These are phyloP conservation scores for Alosa sapidissima DNA, from an alignment of 2,797 vertebrate genomes.

Conservation along the genomic window DNA sequence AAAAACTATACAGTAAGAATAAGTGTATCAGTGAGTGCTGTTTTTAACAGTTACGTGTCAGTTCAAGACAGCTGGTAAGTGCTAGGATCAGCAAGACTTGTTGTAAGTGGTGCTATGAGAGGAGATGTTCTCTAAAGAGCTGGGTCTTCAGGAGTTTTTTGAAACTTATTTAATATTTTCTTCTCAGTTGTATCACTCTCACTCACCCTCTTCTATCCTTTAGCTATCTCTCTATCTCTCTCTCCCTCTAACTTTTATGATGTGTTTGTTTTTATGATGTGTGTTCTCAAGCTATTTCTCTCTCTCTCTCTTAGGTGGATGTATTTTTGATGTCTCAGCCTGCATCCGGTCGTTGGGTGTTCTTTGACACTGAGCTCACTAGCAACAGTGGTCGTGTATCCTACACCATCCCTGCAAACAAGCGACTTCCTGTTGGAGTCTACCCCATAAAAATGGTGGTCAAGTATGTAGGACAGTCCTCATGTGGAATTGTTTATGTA, in stretches of 20 bases:
- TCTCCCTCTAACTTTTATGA: background rate
- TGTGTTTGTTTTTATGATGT: background rate
- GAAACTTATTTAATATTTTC: too few species aligned
- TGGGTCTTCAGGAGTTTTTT: too few species aligned
- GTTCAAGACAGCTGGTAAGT: too few species aligned
- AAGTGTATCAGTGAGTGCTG: too few species aligned
- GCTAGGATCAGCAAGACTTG: too few species aligned
- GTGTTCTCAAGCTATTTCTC: background rate
- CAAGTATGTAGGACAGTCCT: slow-evolving; percentile 63
- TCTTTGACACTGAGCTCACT: slow-evolving; percentile 83
- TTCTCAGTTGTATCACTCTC: background rate
- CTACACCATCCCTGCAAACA: slow-evolving; percentile 77
- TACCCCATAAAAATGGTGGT: slow-evolving; percentile 89
- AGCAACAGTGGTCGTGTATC: slow-evolving; percentile 82
- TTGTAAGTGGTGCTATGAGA: too few species aligned
- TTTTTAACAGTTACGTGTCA: too few species aligned
- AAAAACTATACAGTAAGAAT: too few species aligned
- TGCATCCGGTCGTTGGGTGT: slow-evolving; percentile 81
- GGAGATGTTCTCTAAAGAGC: too few species aligned
- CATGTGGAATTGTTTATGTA: background rate
- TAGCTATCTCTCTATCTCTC: background rate
- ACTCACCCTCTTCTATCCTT: background rate
- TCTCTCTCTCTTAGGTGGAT: slow-evolving; percentile 74
- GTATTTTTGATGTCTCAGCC: slow-evolving; percentile 84
- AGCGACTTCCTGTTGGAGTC: slow-evolving; percentile 80